phyloP scores from a whole-genome alignment of 2,888 invertebrate species.

The Cheilosia scutellata region DNA sequence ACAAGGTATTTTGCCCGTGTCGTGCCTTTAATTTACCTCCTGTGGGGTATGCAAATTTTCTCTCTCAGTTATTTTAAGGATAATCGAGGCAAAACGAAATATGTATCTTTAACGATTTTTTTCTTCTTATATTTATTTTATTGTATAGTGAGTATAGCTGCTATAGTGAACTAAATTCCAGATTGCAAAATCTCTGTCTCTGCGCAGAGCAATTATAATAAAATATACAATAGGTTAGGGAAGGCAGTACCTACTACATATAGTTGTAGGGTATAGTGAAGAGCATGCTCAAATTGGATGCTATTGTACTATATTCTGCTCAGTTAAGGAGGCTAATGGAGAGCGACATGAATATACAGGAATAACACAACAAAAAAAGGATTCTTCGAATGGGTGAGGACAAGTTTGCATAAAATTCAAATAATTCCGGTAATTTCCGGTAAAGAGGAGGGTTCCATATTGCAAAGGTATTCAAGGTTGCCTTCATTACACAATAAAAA shows the following conservation, averaged over 20 bases:
- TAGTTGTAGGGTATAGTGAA: slow-evolving; percentile 9
- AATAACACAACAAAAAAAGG: slow-evolving; percentile 4
- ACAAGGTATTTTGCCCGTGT: slow-evolving; percentile 39
- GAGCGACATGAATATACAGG: slow-evolving; percentile 3
- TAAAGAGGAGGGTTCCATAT: slow-evolving; percentile 26
- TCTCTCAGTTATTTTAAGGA: slow-evolving; percentile 64
- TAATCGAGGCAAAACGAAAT: slow-evolving; percentile 54
- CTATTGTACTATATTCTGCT: slow-evolving; percentile 46
- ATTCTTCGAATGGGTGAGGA: slow-evolving; percentile 48
- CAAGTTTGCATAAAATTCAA: slow-evolving; percentile 74
- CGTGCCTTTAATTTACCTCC: slow-evolving; percentile 51
- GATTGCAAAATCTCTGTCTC: slow-evolving; percentile 71
- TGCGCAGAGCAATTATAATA: slow-evolving; percentile 72
- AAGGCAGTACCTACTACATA: background rate
- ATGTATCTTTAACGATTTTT: slow-evolving; percentile 19
- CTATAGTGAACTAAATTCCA: slow-evolving; percentile 55
- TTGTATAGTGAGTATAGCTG: slow-evolving; percentile 14
- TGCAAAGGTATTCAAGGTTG: slow-evolving; percentile 60
- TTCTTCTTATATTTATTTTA: slow-evolving; percentile 29
- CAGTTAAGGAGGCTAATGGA: slow-evolving; percentile 47
- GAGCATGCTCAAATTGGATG: slow-evolving; percentile 33
- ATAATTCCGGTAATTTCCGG: slow-evolving; percentile 68
- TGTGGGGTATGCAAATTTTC: slow-evolving; percentile 67
- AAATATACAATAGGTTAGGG: background rate
- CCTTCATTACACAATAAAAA: slow-evolving; percentile 19